Evolutionary conservation across 2,797 vertebrate genomes (phyloP).

Genomic region (Platyrinchus mystaceus): DNA sequence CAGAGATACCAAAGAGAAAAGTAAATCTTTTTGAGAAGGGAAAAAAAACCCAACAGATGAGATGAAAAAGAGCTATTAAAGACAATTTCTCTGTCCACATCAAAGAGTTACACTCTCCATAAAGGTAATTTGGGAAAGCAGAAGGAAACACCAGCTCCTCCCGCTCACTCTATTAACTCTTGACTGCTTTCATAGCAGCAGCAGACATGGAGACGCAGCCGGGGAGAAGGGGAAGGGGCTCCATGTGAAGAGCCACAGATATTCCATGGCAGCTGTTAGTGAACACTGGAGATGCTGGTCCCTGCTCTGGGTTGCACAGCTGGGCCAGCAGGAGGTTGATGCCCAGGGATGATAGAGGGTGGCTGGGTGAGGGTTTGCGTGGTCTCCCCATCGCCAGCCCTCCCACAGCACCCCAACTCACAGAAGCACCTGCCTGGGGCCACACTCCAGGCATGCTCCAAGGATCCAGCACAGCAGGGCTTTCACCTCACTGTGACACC

Average conservation of each 20-base stretch:
- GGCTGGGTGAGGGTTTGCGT: not conserved
- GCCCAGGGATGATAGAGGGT: fast-evolving
- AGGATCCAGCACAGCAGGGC: fast-evolving
- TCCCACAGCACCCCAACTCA: fast-evolving
- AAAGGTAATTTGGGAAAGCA: not conserved
- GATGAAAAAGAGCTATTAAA: not conserved
- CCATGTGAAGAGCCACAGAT: fast-evolving
- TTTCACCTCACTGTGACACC: not conserved
- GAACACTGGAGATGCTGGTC: not conserved
- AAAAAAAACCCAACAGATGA: not conserved
- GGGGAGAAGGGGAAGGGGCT: not conserved
- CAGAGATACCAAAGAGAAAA: not conserved
- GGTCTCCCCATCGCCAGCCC: not conserved
- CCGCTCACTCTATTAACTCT: not conserved
- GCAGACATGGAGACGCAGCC: not conserved
- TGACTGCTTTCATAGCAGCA: not conserved
- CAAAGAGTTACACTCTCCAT: not conserved
- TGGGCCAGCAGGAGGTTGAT: not conserved
- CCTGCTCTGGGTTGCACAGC: not conserved
- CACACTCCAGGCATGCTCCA: not conserved
- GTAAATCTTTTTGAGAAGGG: not conserved
- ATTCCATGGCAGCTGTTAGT: fast-evolving
- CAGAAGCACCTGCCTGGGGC: no score
- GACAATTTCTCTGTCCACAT: not conserved
- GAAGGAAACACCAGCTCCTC: not conserved